Evolutionary conservation across 2,888 invertebrate genomes (phyloP).

Genomic region (Oeneis ivallda): DNA sequence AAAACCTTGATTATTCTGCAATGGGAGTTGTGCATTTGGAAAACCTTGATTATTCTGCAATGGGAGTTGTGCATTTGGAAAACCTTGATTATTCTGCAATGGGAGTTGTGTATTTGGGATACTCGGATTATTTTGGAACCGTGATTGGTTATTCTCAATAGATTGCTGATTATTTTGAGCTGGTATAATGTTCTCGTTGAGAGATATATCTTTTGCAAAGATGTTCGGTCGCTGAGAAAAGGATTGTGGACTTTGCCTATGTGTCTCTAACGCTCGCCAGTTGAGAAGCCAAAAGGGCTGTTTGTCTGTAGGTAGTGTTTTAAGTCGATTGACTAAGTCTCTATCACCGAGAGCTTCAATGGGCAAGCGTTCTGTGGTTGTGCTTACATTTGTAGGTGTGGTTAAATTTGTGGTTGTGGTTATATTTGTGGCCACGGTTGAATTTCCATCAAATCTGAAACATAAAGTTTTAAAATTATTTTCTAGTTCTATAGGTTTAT

Average conservation of each 20-base stretch:
- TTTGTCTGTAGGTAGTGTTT: constrained; percentile 81
- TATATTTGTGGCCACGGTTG: background rate
- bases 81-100: background rate
- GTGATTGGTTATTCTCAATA: background rate
- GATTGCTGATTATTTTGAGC: constrained; percentile 20
- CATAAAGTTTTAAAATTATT: background rate
- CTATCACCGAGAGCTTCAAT: constrained; percentile 85
- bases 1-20: constrained; percentile 4
- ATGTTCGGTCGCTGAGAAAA: constrained; percentile 51
- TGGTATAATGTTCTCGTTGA: background rate
- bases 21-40: background rate
- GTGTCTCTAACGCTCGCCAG: constrained; percentile 82
- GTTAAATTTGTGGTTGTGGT: constrained; percentile 58
- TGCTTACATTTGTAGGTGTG: constrained; percentile 31
- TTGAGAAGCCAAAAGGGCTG: constrained; percentile 88
- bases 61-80: background rate
- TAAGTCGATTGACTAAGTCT: constrained; percentile 80
- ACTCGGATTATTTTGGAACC: background rate
- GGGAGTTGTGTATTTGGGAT: background rate
- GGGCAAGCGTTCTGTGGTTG: constrained; percentile 75
- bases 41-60: background rate
- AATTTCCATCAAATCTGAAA: constrained; percentile 53
- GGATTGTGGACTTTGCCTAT: constrained; percentile 62
- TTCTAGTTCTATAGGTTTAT: too few species aligned
- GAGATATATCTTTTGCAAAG: constrained; percentile 44